Base-by-base conservation (phyloP, 1,140 invertebrate species). In the Epicauta chinensis region DNA sequence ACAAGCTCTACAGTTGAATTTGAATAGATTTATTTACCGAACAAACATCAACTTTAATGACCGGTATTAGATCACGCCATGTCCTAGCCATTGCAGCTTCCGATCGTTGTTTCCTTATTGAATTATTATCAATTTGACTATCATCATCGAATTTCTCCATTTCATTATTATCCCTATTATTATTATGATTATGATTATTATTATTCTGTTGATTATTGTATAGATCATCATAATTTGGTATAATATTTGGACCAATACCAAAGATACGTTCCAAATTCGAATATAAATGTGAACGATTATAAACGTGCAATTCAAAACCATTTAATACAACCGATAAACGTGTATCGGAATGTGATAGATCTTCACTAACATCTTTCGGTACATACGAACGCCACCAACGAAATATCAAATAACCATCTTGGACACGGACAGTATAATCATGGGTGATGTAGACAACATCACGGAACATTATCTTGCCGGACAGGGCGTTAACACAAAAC, bases 401-500 rank as follows among this genome's bases (percentile, higher is more conserved):
- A 74, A 98, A 97, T 74, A 97, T 95, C 43, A 96, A 77, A 80
- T 93, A 98, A 4, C 95, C 97, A 80, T 98, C 95, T 74, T 98
- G 93, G 54, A 97, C 82, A 60, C 93, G 79, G 32, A 97, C 69
- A 30, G 90, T 91, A 71, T 91, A 97, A 75, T 99, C 95, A 73
- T 93, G 87, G 39, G 90, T 96, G 34, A 97, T 90, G 62, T 92
- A 96, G 41, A 92, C 85, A 65, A 98, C 81, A 77, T 98, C 93
- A 58, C 94, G 79, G 75, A 98, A 97, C 96, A 99, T 99, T 34
- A 98, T 89, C 77, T 98, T 98, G 2, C 97, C 97, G 56, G 93
- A 93, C 55, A 98, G 75, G 16, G 93, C 89, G 73, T 94, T 94
- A 31, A 97, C 74, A 2, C 93, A 93, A 62, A 98, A 85, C 11